phyloP scores from a whole-genome alignment of 2,113 vertebrate species.

The Eubucco bourcierii region DNA sequence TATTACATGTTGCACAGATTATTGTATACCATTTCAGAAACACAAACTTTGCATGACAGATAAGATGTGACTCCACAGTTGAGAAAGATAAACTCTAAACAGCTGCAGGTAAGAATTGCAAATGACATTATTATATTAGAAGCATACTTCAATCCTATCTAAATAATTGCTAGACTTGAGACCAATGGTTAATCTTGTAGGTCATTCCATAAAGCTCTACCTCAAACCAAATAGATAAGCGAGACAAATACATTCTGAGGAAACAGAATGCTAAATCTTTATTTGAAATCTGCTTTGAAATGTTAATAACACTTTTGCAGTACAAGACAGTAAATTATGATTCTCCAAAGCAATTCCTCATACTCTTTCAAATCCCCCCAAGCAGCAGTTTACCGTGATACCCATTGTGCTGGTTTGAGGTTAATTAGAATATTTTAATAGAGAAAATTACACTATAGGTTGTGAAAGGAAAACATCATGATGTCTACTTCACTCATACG shows the following conservation, averaged over 20 bases:
- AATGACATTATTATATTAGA: background rate
- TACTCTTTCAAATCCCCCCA: background rate
- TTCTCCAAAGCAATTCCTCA: background rate
- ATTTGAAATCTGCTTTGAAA: slow-evolving; percentile 14
- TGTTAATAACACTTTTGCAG: background rate
- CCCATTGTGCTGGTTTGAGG: no score
- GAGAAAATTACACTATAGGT: no score
- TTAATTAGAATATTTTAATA: no score
- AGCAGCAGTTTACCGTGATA: background rate
- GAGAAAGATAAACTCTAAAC: background rate
- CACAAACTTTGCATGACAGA: background rate
- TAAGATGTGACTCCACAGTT: background rate
- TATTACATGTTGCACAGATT: background rate
- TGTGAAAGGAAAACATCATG: no score
- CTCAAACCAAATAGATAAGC: background rate
- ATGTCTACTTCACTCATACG: no score
- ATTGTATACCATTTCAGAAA: background rate
- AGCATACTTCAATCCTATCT: background rate
- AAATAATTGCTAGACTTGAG: background rate
- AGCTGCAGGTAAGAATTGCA: background rate
- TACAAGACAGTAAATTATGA: background rate
- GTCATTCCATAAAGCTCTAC: background rate
- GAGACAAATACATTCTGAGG: background rate
- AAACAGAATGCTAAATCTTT: background rate
- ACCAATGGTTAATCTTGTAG: background rate